Evolutionary conservation across 35 echinoderm and acorn worm species (phyloP).

Genomic region (Nesometra sesokonis): DNA sequence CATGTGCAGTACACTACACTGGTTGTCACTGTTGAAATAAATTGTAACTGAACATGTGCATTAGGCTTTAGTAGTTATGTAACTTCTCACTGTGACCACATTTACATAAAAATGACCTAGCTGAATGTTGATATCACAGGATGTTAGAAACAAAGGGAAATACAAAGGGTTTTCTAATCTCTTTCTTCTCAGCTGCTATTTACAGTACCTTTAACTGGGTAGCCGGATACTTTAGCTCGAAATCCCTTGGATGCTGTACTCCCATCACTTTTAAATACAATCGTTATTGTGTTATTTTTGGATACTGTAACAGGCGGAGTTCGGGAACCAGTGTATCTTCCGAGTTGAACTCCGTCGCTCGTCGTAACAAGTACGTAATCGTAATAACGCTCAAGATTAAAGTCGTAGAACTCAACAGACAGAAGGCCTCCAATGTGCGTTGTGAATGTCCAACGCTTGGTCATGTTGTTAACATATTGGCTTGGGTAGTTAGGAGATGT

Average conservation of each 20-base stretch:
- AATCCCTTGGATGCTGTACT: neutral
- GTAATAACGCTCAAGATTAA: neutral
- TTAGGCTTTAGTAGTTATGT: no score
- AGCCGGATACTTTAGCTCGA: neutral
- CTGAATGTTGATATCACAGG: no score
- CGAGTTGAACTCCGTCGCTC: neutral
- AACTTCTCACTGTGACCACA: no score
- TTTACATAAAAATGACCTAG: no score
- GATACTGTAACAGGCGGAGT: neutral
- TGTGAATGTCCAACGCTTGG: neutral
- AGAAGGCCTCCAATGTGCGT: neutral
- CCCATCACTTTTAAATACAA: neutral
- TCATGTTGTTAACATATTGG: neutral
- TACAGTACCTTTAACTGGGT: neutral
- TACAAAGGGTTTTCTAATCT: no score
- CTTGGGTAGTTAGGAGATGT: neutral
- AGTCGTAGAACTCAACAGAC: neutral
- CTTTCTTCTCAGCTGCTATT: no score
- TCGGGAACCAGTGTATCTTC: neutral
- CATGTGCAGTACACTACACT: no score
- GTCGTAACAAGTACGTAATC: neutral
- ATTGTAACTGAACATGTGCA: no score
- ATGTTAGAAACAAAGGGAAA: no score
- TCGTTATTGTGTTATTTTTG: neutral
- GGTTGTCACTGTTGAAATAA: no score